Percentiles rank a stretch among this genome's conserved stretches.
phyloP scores from a whole-genome alignment of 2,888 invertebrate genomes.

The Leptopilina myrica region DNA sequence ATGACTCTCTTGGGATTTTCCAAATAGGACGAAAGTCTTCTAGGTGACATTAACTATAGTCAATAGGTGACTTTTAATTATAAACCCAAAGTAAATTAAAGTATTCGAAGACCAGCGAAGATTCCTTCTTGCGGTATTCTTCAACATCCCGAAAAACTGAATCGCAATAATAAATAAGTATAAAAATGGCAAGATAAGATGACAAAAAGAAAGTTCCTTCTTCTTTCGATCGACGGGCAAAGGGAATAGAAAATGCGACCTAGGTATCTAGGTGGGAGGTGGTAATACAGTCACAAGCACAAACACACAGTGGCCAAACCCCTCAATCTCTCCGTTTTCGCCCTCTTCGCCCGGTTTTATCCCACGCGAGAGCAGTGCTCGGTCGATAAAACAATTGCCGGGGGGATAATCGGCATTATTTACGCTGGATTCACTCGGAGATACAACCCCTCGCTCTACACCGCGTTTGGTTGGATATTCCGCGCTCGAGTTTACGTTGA shows the following conservation, averaged over 20 bases:
- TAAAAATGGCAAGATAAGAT: neutral
- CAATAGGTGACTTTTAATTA: no score
- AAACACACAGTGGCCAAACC: constrained; percentile 13
- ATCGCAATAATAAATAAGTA: neutral
- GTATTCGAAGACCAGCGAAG: no score
- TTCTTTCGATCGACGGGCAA: neutral
- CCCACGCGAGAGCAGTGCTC: constrained; percentile 53
- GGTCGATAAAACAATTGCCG: constrained; percentile 76
- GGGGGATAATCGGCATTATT: constrained; percentile 76
- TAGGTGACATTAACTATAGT: no score
- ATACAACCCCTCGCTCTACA: constrained; percentile 45
- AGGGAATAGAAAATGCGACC: no score
- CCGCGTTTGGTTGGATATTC: constrained; percentile 38
- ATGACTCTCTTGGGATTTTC: no score
- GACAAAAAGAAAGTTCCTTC: neutral
- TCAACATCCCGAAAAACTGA: no score
- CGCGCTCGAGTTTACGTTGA: constrained; percentile 45
- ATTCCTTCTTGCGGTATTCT: neutral
- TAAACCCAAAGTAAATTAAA: no score
- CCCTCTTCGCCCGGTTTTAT: constrained; percentile 34
- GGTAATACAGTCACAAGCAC: constrained; percentile 8
- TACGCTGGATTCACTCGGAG: constrained; percentile 74
- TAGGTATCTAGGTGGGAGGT: constrained; percentile 5
- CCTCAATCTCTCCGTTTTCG: constrained; percentile 25
- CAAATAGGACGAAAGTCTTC: no score